phyloP scores from a whole-genome alignment of 2,113 vertebrate genomes.

The Junco hyemalis region DNA sequence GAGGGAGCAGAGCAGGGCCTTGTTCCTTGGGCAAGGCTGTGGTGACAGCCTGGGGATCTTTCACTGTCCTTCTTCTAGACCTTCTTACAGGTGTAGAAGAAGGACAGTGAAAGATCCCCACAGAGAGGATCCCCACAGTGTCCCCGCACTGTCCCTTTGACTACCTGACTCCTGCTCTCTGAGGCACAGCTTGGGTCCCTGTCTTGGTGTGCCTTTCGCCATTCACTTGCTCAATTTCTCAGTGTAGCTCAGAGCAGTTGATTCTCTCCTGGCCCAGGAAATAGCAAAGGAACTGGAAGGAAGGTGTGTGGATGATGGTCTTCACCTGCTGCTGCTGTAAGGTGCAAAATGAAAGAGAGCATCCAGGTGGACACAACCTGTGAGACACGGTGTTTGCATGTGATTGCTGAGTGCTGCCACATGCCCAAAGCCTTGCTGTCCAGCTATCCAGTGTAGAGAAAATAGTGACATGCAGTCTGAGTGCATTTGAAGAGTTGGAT shows the following conservation, averaged over 20 bases:
- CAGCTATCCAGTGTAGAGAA: background rate
- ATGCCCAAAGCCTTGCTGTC: background rate
- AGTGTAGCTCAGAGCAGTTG: background rate
- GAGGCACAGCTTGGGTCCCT: background rate
- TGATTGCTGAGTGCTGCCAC: background rate
- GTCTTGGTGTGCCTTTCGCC: background rate
- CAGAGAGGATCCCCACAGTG: background rate
- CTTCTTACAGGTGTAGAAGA: background rate
- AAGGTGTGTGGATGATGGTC: rapidly evolving
- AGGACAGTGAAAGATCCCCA: background rate
- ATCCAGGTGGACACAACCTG: background rate
- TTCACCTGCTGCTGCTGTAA: background rate
- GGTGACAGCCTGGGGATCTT: background rate
- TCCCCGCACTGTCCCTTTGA: background rate
- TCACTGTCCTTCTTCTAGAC: background rate
- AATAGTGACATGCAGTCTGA: background rate
- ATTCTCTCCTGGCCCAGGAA: background rate
- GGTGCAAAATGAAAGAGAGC: background rate
- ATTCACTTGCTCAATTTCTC: background rate
- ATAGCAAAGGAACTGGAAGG: background rate
- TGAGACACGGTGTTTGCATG: background rate
- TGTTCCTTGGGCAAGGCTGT: background rate
- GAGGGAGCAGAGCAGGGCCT: background rate
- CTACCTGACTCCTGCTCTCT: background rate
- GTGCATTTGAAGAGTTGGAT: background rate